Conservation (phyloP, 2,797 vertebrate genomes). For the Catharus ustulatus region DNA sequence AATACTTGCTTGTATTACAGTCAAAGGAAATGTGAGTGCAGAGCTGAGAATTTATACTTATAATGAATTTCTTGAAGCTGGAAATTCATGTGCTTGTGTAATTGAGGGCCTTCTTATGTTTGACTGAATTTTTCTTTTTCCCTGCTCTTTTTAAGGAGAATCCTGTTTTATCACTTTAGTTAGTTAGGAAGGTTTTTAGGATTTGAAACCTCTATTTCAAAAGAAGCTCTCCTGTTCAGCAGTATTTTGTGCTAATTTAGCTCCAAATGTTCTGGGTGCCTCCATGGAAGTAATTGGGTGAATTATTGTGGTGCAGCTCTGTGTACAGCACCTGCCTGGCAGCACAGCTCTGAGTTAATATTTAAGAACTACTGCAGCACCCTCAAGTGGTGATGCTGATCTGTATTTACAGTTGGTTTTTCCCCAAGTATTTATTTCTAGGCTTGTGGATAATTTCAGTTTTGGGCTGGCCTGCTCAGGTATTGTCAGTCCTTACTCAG, state of each 20-base stretch:
- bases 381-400: conserved; percentile 70
- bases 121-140: neutral
- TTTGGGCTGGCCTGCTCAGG: neutral
- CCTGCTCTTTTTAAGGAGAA: neutral
- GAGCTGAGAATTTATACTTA: conserved; percentile 26
- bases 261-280: neutral
- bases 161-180: neutral
- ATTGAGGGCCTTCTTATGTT: neutral
- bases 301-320: neutral
- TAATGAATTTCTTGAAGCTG: neutral
- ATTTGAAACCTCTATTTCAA: neutral
- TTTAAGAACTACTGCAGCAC: conserved; percentile 71
- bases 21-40: conserved; percentile 16
- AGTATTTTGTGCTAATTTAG: conserved; percentile 10
- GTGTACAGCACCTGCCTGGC: conserved; percentile 15
- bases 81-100: neutral
- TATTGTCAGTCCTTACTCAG: neutral
- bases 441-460: neutral
- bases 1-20: neutral
- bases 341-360: neutral
- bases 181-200: neutral
- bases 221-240: neutral
- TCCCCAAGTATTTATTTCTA: neutral
- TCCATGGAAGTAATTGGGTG: conserved; percentile 30
- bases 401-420: neutral